Evolutionary conservation across 2,888 invertebrate species (phyloP), one percentile per base, ranked within the genome.

Genomic region (Netelia melanura): DNA sequence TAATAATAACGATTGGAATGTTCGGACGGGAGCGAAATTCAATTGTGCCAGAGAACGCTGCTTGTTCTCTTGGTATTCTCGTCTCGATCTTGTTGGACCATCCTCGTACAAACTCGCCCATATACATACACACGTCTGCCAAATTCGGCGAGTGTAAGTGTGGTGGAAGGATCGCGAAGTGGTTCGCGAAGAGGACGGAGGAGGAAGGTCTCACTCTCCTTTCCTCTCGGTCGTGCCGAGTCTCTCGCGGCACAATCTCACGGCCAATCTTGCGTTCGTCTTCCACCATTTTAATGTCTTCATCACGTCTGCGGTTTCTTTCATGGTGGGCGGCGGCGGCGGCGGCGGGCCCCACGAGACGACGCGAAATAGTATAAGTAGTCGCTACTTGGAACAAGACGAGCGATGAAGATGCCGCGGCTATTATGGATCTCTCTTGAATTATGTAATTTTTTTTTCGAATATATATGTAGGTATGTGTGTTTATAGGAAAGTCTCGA

Each of bases 231-330:
- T 48, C 61, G 21, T 58, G 83, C 79, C 30, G 78, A 81, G 80
- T 77, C 74, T 71, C 85, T 78, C 81, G 67, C 79, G 75, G 84
- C 76, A 80, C 86, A 87, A 87, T 87, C 86, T 89, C 89, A 87
- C 88, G 87, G 87, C 84, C 89, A 90, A 91, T 91, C 90, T 89
- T 88, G 86, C 85, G 84, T 87, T 82, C 88, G 86, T 87, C 90
- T 90, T 90, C 88, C 89, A 90, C 89, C 90, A 89, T 90, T 90
- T 90, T 91, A 91, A 91, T 91, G 91, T 91, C 91, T 91, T 90
- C 89, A 90, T 91, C 89, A 89, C 88, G 89, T 90, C 88, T 89
- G 88, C 88, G 89, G 87, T 88, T 88, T 86, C 77, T 82, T 86
- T 82, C 87, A 81, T 85, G 83, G 87, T 87, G 88, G 88, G 89